Base-by-base conservation (phyloP, 2,888 invertebrate species). In the Thelaira solivaga region DNA sequence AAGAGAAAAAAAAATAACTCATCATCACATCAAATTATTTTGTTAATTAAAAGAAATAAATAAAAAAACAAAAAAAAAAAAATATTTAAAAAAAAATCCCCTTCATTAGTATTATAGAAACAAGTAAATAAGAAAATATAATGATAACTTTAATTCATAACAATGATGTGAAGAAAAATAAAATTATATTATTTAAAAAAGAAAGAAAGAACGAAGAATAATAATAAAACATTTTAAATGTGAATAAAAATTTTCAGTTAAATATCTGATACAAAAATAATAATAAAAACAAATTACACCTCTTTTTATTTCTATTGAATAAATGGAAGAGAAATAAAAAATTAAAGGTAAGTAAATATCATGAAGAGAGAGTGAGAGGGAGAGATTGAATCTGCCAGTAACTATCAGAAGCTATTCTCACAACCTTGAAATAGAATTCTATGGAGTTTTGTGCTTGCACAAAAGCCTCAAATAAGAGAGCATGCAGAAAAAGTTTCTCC, bases 181-280 rank as follows among this genome's bases (percentile, higher is more conserved):
- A 45, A 45, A 34, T 34, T 26, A 71, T 47, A 39, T 31, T n/a
- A n/a, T n/a, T n/a, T n/a, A n/a, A 43, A 47, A 43, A 49, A 59
- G 6, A 6, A 10, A 43, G 49, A 6, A 22, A 47, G 22, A 47
- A 62, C 6, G 24, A 49, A 6, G 11, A 76, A 65, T 13, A 67
- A 43, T 41, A 64, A 47, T 51, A 29, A 64, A 73, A 73, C 73
- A 74, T 72, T 65, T 67, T 43, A 74, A 77, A 80, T 79, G 67
- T 81, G 74, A 81, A 83, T 81, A 83, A 82, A 83, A 78, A 67
- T 80, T 76, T 81, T 80, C 80, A 81, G 81, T 80, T 80, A 81
- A 78, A 80, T 76, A 74, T 61, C 68, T 72, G 71, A 80, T 64
- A 53, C 39, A 71, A 68, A 76, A 59, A 71, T n/a, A n/a, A n/a